Base-by-base conservation (phyloP, 2,888 invertebrate genomes). In the Hartigia nigra region DNA sequence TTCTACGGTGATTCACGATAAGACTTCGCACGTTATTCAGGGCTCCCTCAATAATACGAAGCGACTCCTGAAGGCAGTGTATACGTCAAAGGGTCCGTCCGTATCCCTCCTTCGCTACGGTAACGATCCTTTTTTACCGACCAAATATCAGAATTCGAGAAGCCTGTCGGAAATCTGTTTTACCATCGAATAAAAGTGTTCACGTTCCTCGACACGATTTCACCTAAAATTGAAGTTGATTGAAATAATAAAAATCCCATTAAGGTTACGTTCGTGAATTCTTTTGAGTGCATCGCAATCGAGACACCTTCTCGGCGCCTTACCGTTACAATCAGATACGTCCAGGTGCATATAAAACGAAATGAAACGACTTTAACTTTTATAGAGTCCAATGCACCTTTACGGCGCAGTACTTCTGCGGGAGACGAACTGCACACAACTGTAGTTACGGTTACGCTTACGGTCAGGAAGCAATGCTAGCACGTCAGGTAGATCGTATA, bases 401-500 rank as follows among this genome's bases (percentile, higher is more conserved):
- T 78, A 78, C 75, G 31, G 70, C 31, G 74, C 5, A 9, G 31
- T 14, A 34, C 31, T 35, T 11, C 31, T 72, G 14, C 72, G 72
- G 14, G 72, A 72, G n/a, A 12, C 12, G 23, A 23, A 31, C n/a
- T n/a, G 55, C 34, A 14, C 75, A 35, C 31, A 9, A 31, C 36
- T 35, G 36, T 14, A 31, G 37, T 31, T 35, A 76, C 76, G 31
- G 31, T 39, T 39, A 39, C 31, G 55, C 76, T 69, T 80, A 74
- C 32, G 37, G 70, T 74, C 55, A 55, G 55, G 55, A 55, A 55
- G 55, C 55, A 55, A 23, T 55, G 55, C 55, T 23, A 31, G 72
- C 31, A 37, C 69, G 80, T 76, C 76, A 77, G 76, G 74, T 76
- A 32, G 69, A 78, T 14, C 36, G 3, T 74, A 77, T 78, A 23